phyloP scores from a whole-genome alignment of 2,888 invertebrate genomes.

The Germaria angustata region DNA sequence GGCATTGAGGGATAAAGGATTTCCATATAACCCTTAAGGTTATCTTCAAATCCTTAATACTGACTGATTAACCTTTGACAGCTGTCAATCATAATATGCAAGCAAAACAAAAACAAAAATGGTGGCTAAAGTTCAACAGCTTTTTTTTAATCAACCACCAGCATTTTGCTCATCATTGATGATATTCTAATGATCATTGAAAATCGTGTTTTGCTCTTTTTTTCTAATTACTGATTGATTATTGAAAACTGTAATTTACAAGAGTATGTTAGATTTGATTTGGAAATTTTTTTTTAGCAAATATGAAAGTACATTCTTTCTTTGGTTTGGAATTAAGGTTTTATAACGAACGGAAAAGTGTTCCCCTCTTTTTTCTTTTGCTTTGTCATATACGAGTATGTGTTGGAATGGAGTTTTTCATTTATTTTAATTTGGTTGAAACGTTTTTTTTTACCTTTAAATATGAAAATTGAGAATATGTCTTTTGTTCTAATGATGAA shows the following conservation, averaged over 20 bases:
- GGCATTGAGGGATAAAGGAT: neutral
- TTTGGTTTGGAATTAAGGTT: neutral
- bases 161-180: neutral
- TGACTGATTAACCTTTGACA: slow-evolving; percentile 76
- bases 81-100: slow-evolving; percentile 72
- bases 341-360: neutral
- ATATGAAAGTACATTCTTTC: neutral
- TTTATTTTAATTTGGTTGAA: too few species aligned
- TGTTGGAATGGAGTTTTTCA: too few species aligned
- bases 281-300: neutral
- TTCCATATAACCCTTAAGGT: slow-evolving; percentile 4
- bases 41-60: slow-evolving; percentile 56
- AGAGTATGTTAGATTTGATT: neutral
- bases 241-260: neutral
- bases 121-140: neutral
- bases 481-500: neutral
- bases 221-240: slow-evolving; percentile 39
- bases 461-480: too few species aligned
- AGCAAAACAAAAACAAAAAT: neutral
- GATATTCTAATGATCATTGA: too few species aligned
- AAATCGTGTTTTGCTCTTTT: slow-evolving; percentile 12
- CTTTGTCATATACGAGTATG: neutral
- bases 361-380: neutral
- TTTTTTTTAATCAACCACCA: neutral
- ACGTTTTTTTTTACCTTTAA: neutral